Conservation (phyloP, 2,888 invertebrate species). For the Flabesymbios commensalis region DNA sequence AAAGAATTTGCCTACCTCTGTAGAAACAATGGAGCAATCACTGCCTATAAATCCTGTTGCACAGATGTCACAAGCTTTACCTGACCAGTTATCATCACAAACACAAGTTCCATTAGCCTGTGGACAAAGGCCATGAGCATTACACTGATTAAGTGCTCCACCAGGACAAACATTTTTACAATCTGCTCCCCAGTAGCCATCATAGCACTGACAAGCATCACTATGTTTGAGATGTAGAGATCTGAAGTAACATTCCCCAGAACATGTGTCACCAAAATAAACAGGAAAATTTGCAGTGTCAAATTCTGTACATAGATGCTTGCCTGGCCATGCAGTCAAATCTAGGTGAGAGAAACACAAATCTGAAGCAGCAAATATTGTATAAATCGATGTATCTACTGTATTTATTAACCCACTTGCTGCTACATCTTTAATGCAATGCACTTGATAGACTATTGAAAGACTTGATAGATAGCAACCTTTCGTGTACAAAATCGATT, state of each 20-base stretch:
- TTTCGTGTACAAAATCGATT: too few relatives aligned
- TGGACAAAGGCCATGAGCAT: conserved; percentile 35
- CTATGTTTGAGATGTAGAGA: not conserved
- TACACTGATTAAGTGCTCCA: conserved; percentile 36
- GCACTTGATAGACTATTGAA: not conserved
- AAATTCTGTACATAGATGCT: conserved; percentile 31
- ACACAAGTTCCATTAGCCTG: conserved; percentile 34
- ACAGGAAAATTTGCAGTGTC: conserved; percentile 26
- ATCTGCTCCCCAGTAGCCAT: conserved; percentile 38
- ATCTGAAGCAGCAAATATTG: conserved; percentile 27
- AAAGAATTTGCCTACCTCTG: not conserved
- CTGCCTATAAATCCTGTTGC: conserved; percentile 34
- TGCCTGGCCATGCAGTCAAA: conserved; percentile 30
- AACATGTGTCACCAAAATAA: conserved; percentile 33
- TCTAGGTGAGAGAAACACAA: conserved; percentile 24
- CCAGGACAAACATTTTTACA: conserved; percentile 40
- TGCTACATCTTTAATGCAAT: conserved; percentile 22
- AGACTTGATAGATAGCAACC: too few relatives aligned
- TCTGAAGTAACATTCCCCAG: conserved; percentile 24
- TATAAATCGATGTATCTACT: conserved; percentile 18
- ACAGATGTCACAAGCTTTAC: conserved; percentile 28
- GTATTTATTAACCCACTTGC: conserved; percentile 16
- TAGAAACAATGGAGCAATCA: conserved; percentile 32
- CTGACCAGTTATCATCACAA: conserved; percentile 35
- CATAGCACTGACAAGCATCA: conserved; percentile 30